A percentile compares a stretch with the other conserved stretches of the same genome.
These are phyloP conservation scores for Contarinia nasturtii DNA, from an alignment of 1,140 invertebrate species.

Conservation along the genomic window DNA sequence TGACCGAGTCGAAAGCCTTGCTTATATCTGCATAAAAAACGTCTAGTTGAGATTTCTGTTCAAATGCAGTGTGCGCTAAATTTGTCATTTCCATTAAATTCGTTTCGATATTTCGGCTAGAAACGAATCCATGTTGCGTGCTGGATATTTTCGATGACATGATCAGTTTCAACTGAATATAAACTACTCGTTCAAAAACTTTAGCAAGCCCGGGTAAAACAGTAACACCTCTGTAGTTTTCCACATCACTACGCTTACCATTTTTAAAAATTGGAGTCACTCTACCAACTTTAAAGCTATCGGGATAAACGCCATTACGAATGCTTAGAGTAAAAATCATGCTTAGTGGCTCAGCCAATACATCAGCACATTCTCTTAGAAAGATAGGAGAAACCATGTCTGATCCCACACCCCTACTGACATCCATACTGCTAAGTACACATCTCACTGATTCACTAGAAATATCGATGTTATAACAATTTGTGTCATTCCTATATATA, in stretches of 20 bases:
- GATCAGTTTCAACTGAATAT: not conserved
- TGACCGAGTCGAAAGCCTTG: not conserved
- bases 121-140: not conserved
- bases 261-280: not conserved
- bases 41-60: too few relatives aligned
- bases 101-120: too few relatives aligned
- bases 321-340: not conserved
- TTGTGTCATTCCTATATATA: too few relatives aligned
- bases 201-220: too few relatives aligned
- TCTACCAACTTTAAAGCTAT: not conserved
- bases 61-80: too few relatives aligned
- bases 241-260: not conserved
- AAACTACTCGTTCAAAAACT: not conserved
- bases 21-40: too few relatives aligned
- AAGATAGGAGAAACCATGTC: not conserved
- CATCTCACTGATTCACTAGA: too few relatives aligned
- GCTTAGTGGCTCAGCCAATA: not conserved
- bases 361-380: not conserved
- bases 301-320: not conserved
- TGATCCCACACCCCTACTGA: not conserved
- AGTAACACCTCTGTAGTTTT: not conserved
- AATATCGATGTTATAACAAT: too few relatives aligned
- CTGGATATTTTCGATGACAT: not conserved
- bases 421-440: too few relatives aligned
- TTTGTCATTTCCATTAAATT: too few relatives aligned